Base-by-base conservation (phyloP, 2,113 vertebrate species). In the Paracanthobrama guichenoti region DNA sequence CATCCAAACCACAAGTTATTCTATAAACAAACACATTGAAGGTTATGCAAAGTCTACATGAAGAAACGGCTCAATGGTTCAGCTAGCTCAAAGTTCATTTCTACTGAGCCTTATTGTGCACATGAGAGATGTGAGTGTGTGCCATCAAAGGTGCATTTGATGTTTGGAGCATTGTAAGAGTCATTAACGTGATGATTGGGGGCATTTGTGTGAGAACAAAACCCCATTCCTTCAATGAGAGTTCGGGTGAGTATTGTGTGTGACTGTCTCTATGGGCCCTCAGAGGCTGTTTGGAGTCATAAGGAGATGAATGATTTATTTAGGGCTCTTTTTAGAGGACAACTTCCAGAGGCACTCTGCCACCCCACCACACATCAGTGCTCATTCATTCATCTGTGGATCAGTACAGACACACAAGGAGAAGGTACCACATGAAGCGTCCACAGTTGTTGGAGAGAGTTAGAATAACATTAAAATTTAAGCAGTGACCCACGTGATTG, bases 301-400 rank as follows among this genome's bases (percentile, higher is more conserved):
- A 59, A 84, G 64, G 83, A 84, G 66, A 80, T 85, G 76, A 71
- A 72, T 73, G 64, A 73, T 80, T 72, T 73, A 79, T 85, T 60
- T 60, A 79, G 16, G 64, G 79, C 48, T 81, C 79, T 50, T 67
- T 28, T 57, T 72, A 35, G 60, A 66, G 14, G 62, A 84, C 50
- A 42, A 31, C 46, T 39, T 79, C 75, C 42, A 46, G 26, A 73
- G 69, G 64, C 50, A 31, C 26, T 46, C 55, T 85, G 76, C 11
- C 84, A 71, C 20, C 18, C 77, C 31, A 48, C 42, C 42, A 73
- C 31, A 84, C 77, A 60, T 78, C 62, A 28, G 2, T 6, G 59
- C 26, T 44, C 6, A 55, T 39, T 78, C 28, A 82, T 78, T 59
- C 74, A 28, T 24, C 39, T 44, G 11, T n/a, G 11, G 24, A 66